Percentiles rank a stretch among this genome's conserved stretches.
Conservation (phyloP, 2,797 vertebrate species). For the Meda fulgida region DNA sequence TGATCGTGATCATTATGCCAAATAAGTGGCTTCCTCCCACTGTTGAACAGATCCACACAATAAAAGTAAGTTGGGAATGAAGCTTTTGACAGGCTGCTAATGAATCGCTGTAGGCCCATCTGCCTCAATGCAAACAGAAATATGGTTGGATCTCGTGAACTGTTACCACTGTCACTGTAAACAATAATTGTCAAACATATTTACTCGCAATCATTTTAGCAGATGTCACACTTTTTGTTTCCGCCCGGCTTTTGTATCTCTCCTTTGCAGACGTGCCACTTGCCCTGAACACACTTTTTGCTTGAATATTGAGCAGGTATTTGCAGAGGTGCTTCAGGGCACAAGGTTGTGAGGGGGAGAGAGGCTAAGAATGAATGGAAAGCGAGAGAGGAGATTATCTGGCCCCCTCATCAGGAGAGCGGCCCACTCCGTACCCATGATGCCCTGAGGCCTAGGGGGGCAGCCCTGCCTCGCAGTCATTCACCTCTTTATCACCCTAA, state of each 20-base stretch:
- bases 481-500: conserved; percentile 86
- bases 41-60: conserved; percentile 76
- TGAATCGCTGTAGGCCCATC: conserved; percentile 88
- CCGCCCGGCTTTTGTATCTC: conserved; percentile 82
- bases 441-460: conserved; percentile 77
- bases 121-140: conserved; percentile 85
- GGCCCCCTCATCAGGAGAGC: conserved; percentile 81
- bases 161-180: conserved; percentile 91
- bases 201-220: conserved; percentile 88
- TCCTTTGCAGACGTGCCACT: conserved; percentile 79
- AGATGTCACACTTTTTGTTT: conserved; percentile 88
- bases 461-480: conserved; percentile 81
- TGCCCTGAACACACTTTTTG: conserved; percentile 55
- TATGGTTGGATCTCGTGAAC: conserved; percentile 84
- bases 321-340: conserved; percentile 86
- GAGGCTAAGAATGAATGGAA: conserved; percentile 50
- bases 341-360: conserved; percentile 64
- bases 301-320: conserved; percentile 89
- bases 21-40: conserved; percentile 73
- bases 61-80: conserved; percentile 82
- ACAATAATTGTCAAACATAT: conserved; percentile 92
- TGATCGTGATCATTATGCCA: conserved; percentile 76
- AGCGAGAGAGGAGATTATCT: conserved; percentile 81
- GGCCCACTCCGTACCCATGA: conserved; percentile 66
- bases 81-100: conserved; percentile 87